Base-by-base conservation (phyloP, 2,113 vertebrate genomes). In the Marmota flaviventris region DNA sequence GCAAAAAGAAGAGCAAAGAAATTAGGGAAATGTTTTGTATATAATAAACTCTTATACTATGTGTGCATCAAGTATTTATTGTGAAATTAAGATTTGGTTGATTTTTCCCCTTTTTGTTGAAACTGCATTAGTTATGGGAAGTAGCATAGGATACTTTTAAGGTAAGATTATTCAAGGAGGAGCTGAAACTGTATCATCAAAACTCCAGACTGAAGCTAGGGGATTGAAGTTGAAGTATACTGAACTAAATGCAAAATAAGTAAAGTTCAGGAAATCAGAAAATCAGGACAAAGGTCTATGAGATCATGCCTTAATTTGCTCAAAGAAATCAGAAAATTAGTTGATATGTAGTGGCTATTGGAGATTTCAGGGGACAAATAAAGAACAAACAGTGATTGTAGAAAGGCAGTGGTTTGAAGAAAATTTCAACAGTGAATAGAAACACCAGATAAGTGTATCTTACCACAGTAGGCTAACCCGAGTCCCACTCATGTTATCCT, bases 61-160 rank as follows among this genome's bases (percentile, higher is more conserved):
- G 29, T 67, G 61, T 82, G 12, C 70, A 78, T 79, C 65, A 65
- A 87, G 51, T 18, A n/a, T 61, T 69, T 45, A 8, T 58, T 77
- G 76, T 72, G 61, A 27, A 87, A 63, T 83, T n/a, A 92, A 77
- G 53, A 72, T 29, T 29, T 91, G 12, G 32, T 45, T 63, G 89
- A 70, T 63, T 91, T 91, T 94, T 37, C 17, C 24, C 77, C 18
- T 88, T 88, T 91, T 96, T 56, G n/a, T 53, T 9, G 25, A 83
- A 87, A 83, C 13, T 13, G 45, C 42, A 58, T 58, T 70, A 83
- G 20, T 53, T 27, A 45, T 32, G 72, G 37, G 42, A 88, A 39
- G n/a, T 65, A 24, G 29, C 42, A 25, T 16, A 84, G 32, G 29
- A 32, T 92, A 42, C 18, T 70, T n/a, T 92, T 24, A 56, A 9